Conservation (phyloP, 1,140 invertebrate species). For the Coptotermes formosanus region DNA sequence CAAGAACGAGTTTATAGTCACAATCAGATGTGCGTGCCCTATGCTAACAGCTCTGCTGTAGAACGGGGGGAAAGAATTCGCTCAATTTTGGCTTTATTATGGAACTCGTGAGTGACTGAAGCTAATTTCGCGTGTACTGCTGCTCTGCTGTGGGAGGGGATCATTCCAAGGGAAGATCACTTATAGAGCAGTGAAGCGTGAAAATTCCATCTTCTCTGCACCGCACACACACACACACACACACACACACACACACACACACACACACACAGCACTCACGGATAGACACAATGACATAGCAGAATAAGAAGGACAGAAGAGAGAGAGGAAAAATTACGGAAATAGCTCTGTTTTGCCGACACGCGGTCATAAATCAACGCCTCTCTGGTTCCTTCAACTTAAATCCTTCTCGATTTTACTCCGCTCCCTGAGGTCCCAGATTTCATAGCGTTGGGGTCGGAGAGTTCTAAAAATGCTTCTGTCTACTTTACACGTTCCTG, state of each 20-base stretch:
- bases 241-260: no score
- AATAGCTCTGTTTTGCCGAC: constrained; percentile 11
- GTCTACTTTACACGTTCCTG: background rate
- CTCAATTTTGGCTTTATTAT: background rate
- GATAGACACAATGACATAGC: background rate
- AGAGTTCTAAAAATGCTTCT: background rate
- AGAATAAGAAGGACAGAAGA: background rate
- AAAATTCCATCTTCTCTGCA: background rate
- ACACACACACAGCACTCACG: no score
- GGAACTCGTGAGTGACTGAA: background rate
- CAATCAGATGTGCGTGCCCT: background rate
- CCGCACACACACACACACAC: no score
- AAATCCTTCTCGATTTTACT: background rate
- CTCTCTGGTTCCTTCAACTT: background rate
- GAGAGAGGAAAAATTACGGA: background rate
- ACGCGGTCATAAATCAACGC: constrained; percentile 1
- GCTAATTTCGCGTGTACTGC: background rate
- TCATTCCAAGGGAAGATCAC: background rate
- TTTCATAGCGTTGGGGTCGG: background rate
- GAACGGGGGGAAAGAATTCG: background rate
- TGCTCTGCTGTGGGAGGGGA: background rate
- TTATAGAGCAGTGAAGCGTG: background rate
- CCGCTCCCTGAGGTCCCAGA: background rate
- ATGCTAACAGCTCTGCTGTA: background rate
- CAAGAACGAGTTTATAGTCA: background rate